These are phyloP conservation scores for Cherax destructor DNA, from an alignment of 1,140 invertebrate genomes.

Conservation along the genomic window DNA sequence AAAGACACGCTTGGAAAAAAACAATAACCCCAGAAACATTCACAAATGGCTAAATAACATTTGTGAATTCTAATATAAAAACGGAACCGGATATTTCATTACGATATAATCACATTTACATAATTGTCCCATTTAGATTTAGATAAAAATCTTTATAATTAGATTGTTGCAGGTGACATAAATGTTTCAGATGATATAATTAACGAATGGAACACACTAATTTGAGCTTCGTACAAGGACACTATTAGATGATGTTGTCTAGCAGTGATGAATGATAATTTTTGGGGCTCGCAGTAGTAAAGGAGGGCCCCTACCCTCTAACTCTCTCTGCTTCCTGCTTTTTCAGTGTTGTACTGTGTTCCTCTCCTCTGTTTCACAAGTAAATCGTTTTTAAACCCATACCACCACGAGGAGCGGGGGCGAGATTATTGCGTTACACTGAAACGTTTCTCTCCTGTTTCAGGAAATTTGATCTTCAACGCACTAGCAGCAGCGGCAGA, in stretches of 20 bases:
- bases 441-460: too few relatives aligned
- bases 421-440: not conserved
- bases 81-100: slow-evolving; percentile 2
- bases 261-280: too few relatives aligned
- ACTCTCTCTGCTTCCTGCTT: too few relatives aligned
- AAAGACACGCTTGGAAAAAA: not conserved
- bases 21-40: not conserved
- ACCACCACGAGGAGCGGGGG: not conserved
- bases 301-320: too few relatives aligned
- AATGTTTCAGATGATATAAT: not conserved
- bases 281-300: too few relatives aligned
- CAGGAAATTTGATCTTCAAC: too few relatives aligned
- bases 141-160: not conserved
- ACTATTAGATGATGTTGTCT: too few relatives aligned
- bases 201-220: not conserved
- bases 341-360: too few relatives aligned
- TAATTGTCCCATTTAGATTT: slow-evolving; percentile 7
- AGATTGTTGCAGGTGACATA: not conserved
- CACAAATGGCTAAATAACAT: not conserved
- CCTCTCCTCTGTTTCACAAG: too few relatives aligned
- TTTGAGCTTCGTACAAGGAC: too few relatives aligned
- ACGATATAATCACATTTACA: slow-evolving; percentile 9
- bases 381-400: too few relatives aligned
- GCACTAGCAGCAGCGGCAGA: too few relatives aligned
- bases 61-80: slow-evolving; percentile 1